Evolutionary conservation across 2,113 vertebrate species (phyloP), one percentile per base, ranked within the genome.

Genomic region (Trogon melanurus): DNA sequence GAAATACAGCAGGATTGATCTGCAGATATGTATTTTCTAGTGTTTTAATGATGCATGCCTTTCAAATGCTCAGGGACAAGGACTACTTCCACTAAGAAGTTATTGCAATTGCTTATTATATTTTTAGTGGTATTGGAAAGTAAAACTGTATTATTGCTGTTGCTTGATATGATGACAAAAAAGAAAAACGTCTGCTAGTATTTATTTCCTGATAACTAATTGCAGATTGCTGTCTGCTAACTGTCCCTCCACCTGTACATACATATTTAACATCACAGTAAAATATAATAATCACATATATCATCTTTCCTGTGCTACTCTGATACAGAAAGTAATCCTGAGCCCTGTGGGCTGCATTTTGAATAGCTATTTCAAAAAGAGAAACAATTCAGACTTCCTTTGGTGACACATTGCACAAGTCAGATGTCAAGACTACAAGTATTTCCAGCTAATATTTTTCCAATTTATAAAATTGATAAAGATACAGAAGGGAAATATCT

Each of bases 381-480:
- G 83, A 64, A 84, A 16, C 23, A 76, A 57, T 47, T 83, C 38
- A 38, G 60, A 26, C 10, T 79, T 71, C 29, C 32, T 78, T 67
- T 62, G 48, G 64, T 47, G 30, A 57, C 34, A 29, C 21, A 9
- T 8, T 57, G 61, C 50, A 62, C 30, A 71, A 83, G 19, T 86
- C 66, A 71, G 25, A 84, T 69, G 16, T 72, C 53, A 69, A 61
- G 72, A 80, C 38, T 79, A 17, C n/a, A 88, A 12, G 90, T 81
- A 84, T 54, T 79, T 36, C 27, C 51, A 86, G 79, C 27, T 88
- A 66, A 73, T 84, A 72, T 3, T 20, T 88, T 88, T 92, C 93
- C 66, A 73, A 60, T 89, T 84, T 54, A 81, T 86, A 72, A 92
- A 95, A 91, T 21, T 72, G 76, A 75, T 61, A 73, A 91, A 86